Conservation (phyloP, 2,797 vertebrate species). For the Anniella stebbinsi region DNA sequence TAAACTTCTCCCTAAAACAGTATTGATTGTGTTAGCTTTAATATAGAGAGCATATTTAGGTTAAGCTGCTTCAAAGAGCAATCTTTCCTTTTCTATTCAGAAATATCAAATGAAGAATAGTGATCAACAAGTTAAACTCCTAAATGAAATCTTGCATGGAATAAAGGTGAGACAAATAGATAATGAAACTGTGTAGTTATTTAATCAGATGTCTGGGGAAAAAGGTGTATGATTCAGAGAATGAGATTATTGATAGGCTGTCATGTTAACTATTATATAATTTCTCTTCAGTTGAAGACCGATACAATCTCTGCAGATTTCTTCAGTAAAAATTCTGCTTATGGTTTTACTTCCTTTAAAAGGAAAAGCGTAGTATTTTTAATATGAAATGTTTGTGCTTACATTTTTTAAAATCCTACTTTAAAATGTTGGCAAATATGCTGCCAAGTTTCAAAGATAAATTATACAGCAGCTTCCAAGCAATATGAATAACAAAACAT, state of each 20-base stretch:
- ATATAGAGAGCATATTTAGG: neutral
- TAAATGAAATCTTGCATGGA: slow-evolving; percentile 78
- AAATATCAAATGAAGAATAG: slow-evolving; percentile 71
- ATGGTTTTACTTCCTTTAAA: no score
- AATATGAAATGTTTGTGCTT: no score
- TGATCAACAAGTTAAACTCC: slow-evolving; percentile 73
- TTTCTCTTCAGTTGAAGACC: no score
- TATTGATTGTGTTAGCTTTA: neutral
- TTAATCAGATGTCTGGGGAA: neutral
- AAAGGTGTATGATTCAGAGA: slow-evolving; percentile 8
- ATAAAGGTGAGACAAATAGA: slow-evolving; percentile 72
- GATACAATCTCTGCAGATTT: no score
- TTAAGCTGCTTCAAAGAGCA: slow-evolving; percentile 24
- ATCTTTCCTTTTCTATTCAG: slow-evolving; percentile 59
- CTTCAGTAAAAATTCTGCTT: no score
- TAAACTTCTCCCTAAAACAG: neutral
- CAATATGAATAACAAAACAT: neutral
- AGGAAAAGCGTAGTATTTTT: no score
- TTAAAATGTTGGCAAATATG: neutral
- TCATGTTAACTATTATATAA: neutral
- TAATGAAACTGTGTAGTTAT: neutral
- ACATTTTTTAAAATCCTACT: neutral
- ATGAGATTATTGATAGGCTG: neutral
- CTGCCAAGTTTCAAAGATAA: neutral
- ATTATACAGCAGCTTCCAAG: neutral